Percentiles rank a stretch among this genome's conserved stretches.
phyloP scores from a whole-genome alignment of 2,797 vertebrate genomes.

The Notolabrus celidotus region DNA sequence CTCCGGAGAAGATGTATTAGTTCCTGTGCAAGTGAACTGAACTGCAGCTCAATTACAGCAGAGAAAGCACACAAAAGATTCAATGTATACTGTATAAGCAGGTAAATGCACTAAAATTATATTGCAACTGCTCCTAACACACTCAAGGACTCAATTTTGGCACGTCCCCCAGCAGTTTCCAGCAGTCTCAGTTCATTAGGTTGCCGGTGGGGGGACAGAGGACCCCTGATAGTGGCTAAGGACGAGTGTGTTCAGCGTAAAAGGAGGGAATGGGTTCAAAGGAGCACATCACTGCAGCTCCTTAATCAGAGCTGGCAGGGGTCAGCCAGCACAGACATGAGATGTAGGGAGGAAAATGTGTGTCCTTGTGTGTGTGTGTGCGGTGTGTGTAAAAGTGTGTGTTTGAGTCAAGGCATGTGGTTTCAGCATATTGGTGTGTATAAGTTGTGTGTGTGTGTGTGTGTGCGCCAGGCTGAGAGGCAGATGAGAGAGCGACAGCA shows the following conservation, averaged over 20 bases:
- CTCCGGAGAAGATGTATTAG: constrained; percentile 58
- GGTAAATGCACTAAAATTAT: constrained; percentile 53
- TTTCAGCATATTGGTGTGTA: constrained; percentile 41
- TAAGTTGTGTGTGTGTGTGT: constrained; percentile 38
- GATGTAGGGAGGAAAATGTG: constrained; percentile 62
- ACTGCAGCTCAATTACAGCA: constrained; percentile 25
- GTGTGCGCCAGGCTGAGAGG: constrained; percentile 67
- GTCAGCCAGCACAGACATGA: constrained; percentile 87
- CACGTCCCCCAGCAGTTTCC: constrained; percentile 57
- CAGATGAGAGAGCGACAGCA: constrained; percentile 85
- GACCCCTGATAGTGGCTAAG: constrained; percentile 90
- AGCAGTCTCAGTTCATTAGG: constrained; percentile 79
- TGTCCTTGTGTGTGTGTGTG: constrained; percentile 42
- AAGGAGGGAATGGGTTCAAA: constrained; percentile 92
- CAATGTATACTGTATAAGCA: constrained; percentile 40
- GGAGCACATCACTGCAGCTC: constrained; percentile 93
- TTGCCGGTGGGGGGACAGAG: constrained; percentile 82
- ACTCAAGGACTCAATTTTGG: constrained; percentile 52
- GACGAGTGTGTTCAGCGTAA: constrained; percentile 91
- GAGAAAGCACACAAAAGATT: constrained; percentile 10
- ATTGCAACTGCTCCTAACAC: constrained; percentile 17
- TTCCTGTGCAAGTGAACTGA: constrained; percentile 14
- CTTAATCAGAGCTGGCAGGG: constrained; percentile 95
- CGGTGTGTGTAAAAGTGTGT: too few relatives aligned
- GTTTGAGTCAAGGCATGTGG: constrained; percentile 6